Percentiles rank a stretch among this genome's conserved stretches.
phyloP scores from a whole-genome alignment of 2,113 vertebrate species.

The Tragelaphus buxtoni region DNA sequence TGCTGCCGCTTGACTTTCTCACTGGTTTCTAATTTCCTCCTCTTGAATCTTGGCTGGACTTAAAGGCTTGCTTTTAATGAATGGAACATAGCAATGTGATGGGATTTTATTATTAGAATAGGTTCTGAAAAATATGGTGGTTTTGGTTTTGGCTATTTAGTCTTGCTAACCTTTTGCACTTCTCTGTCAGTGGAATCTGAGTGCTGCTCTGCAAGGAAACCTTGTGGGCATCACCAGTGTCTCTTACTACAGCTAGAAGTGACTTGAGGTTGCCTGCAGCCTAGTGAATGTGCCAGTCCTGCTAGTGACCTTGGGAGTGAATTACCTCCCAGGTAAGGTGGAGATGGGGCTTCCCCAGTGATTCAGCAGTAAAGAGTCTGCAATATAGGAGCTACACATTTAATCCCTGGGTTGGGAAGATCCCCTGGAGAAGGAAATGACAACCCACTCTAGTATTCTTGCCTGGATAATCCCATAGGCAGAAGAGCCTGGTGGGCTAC shows the following conservation, averaged over 20 bases:
- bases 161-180: not conserved
- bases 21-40: not conserved
- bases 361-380: not conserved
- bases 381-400: not conserved
- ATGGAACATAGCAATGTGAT: not conserved
- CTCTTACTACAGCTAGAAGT: not conserved
- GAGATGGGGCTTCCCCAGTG: not conserved
- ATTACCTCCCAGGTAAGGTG: not conserved
- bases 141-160: not conserved
- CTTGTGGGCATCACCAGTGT: not conserved
- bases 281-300: rapidly evolving
- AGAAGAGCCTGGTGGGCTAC: not conserved
- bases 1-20: not conserved
- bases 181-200: not conserved
- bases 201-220: rapidly evolving
- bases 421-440: not conserved
- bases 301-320: not conserved
- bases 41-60: not conserved
- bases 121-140: not conserved
- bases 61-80: not conserved
- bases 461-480: not conserved
- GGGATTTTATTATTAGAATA: not conserved
- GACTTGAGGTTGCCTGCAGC: not conserved
- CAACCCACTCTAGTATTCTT: not conserved
- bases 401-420: not conserved